Evolutionary conservation across 2,113 vertebrate genomes (phyloP).

Genomic region (Leucopternis melanops): DNA sequence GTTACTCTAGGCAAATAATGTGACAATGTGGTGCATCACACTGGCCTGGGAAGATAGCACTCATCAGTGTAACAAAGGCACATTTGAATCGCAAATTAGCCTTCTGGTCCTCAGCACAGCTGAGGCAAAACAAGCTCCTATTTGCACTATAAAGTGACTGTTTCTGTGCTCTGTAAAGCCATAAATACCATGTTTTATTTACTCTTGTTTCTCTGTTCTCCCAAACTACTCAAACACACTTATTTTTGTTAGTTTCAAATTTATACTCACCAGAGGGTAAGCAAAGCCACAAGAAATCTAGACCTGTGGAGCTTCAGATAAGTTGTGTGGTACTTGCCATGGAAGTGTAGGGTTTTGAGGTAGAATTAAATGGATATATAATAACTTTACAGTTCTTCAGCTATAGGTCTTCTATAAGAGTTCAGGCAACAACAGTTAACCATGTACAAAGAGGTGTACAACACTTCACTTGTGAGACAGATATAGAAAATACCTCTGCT

Average conservation of each 20-base stretch:
- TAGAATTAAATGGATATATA: neutral
- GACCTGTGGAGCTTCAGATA: neutral
- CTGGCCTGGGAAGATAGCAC: neutral
- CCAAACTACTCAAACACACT: neutral
- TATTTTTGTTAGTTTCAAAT: neutral
- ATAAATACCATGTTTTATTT: neutral
- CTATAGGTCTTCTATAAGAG: neutral
- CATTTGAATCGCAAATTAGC: neutral
- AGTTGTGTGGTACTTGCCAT: neutral
- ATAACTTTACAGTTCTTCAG: neutral
- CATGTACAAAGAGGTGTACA: neutral
- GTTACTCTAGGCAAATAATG: neutral
- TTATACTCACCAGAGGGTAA: neutral
- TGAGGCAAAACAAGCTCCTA: neutral
- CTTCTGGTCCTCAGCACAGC: neutral
- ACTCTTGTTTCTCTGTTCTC: neutral
- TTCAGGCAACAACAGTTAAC: neutral
- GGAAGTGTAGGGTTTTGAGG: neutral
- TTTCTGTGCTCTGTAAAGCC: neutral
- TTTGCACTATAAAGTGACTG: neutral
- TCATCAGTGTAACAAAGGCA: neutral
- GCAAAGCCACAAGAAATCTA: neutral
- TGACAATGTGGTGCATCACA: fast-evolving
- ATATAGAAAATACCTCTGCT: neutral
- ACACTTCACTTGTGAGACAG: neutral